Base-by-base conservation (phyloP, 2,113 vertebrate genomes). In the Petromus typicus region DNA sequence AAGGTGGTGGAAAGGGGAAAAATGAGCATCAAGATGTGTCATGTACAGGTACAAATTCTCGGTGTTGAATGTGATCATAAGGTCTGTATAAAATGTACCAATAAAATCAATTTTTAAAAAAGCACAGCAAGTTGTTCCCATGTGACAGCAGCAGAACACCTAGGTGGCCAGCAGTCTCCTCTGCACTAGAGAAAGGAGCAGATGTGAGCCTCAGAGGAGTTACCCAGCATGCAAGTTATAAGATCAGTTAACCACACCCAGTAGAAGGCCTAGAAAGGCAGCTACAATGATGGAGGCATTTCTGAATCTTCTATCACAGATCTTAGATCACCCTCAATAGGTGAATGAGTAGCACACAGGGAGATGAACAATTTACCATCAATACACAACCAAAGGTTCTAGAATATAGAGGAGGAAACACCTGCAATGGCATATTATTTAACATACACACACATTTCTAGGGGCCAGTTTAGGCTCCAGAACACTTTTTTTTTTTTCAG, bases 111-210 rank as follows among this genome's bases (percentile, higher is more conserved):
- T 51, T 51, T 51, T 51, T 51, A 7, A 51, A 51, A 51, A 51
- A 51, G 48, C 48, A 51, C 48, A 51, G 48, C 48, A 51, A 51
- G 48, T 79, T 83, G 67, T 94, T 48, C 76, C 90, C 81, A 86
- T 4, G 13, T 83, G 57, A 80, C 93, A 96, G 14, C 91, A 63
- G 97, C 5, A 91, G 51, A 94, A 93, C 30, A 94, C 57, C 92
- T 45, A 92, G 84, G 76, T 80, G 48, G 64, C 95, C 95, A 75
- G 71, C 11, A n/a, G 32, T 64, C 57, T 80, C 56, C 67, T 95
- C 43, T 61, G 3, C 83, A 40, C 61, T 54, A 22, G 43, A 37
- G 37, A 91, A 73, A 79, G n/a, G 51, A 43, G 57, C 83, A 73
- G 11, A 78, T 71, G 13, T 22, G 20, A 61, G 78, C 20, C 83